phyloP scores from a whole-genome alignment of 1,140 invertebrate species.

The Anoplophora glabripennis region DNA sequence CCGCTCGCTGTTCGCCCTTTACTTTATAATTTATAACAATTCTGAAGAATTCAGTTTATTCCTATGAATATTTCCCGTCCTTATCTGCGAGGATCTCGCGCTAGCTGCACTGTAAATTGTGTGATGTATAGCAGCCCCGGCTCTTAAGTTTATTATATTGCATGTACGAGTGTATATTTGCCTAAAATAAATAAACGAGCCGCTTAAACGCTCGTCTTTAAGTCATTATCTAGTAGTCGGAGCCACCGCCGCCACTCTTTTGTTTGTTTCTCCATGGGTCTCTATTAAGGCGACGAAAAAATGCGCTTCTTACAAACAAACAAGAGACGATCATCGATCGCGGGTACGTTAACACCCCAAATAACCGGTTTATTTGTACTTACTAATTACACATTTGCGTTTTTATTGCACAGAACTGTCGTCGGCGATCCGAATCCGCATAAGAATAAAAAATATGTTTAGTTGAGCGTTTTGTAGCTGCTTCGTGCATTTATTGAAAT shows the following conservation, averaged over 20 bases:
- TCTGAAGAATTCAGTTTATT: constrained; percentile 26
- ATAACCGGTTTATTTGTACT: no score
- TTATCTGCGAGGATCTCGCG: constrained; percentile 11
- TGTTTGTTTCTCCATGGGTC: no score
- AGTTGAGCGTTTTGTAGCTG: no score
- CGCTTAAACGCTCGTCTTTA: background rate
- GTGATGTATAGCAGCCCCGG: constrained; percentile 6
- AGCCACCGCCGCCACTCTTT: background rate
- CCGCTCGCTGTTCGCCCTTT: constrained; percentile 25
- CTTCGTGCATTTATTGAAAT: no score
- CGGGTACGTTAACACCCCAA: no score
- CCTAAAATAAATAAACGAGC: constrained; percentile 8
- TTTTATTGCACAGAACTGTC: no score
- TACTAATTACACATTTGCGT: no score
- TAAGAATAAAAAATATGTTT: no score
- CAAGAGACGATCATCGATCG: no score
- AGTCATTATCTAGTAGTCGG: constrained; percentile 6
- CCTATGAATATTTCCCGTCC: constrained; percentile 22
- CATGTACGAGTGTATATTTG: constrained; percentile 10
- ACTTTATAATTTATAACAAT: constrained; percentile 30
- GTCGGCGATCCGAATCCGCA: no score
- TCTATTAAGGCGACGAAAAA: no score
- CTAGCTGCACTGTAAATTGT: constrained; percentile 8
- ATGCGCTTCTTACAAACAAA: no score
- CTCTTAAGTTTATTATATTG: constrained; percentile 16